Base-by-base conservation (phyloP, 2,113 vertebrate species). In the Oplegnathus fasciatus region DNA sequence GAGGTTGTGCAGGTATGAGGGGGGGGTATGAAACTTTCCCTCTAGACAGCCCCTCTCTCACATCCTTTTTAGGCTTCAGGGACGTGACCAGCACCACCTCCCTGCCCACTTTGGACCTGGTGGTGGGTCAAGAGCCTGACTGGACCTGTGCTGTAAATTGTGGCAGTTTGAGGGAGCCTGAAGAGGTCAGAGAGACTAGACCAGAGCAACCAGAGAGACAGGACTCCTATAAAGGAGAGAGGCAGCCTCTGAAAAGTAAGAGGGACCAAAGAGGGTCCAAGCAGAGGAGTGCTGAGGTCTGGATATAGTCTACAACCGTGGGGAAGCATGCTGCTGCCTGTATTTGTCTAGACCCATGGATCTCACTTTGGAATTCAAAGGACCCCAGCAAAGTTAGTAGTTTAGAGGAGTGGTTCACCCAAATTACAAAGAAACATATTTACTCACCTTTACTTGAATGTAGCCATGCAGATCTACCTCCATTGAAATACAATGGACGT, bases 31-130 rank as follows among this genome's bases (percentile, higher is more conserved):
- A 93, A 60, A 85, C 92, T 50, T 91, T 94, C 30, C 73, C 86
- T 13, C 85, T 89, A 1, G 93, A 94, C 40, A 90, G 88, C 15
- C 93, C 89, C 2, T 94, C 93, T 2, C 80, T 91, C 37, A 82
- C 70, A 13, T 94, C 93, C 1, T 94, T 93, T 8, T 32, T 94
- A 48, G 92, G 90, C 30, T 94, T 89, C 74, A 88, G 88, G 82
- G 93, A 91, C 1, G 58, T 92, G 18, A 91, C 93, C 78, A 93
- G 94, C 83, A 94, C 93, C 5, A 84, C 91, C 7, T 94, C 93
- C 2, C 87, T 95, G 40, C 95, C 96, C 24, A 93, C 92, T 17
- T 42, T 95, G 81, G 94, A 95, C 82, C 84, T 96, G 69, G 93
- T 94, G 32, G 91, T 93, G 85, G 94, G 91, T 46, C 93, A 95